These are phyloP conservation scores for Lycocorax pyrrhopterus DNA, from an alignment of 2,113 vertebrate species.

Conservation along the genomic window DNA sequence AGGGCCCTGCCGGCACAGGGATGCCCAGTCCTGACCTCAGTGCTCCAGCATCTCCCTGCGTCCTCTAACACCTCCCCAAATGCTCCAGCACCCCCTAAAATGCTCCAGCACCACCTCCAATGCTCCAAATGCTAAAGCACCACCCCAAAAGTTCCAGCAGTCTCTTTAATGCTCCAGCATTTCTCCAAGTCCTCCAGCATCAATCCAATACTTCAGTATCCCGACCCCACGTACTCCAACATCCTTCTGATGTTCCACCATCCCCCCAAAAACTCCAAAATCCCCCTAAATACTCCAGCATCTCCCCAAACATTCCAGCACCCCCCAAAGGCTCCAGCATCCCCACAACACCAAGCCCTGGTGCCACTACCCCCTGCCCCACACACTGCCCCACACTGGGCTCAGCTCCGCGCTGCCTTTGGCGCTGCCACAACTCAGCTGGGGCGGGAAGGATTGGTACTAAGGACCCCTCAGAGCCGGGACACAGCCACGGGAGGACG, in stretches of 20 bases:
- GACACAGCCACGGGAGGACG: neutral
- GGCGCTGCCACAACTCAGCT: fast-evolving
- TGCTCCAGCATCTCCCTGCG: neutral
- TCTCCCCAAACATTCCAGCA: neutral
- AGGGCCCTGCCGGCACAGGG: fast-evolving
- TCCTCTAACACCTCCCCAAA: neutral
- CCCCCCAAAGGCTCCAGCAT: neutral
- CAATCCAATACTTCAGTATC: too few relatives aligned
- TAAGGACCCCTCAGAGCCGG: neutral
- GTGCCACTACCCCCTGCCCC: fast-evolving
- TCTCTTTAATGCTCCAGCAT: neutral
- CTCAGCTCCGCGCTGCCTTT: neutral
- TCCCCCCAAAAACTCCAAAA: neutral
- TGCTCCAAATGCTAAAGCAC: neutral
- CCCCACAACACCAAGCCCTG: neutral
- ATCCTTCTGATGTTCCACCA: neutral
- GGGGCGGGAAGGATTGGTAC: fast-evolving
- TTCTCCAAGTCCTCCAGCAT: neutral
- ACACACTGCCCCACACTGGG: fast-evolving
- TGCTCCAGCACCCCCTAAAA: neutral
- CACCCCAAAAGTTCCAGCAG: neutral
- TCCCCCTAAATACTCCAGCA: neutral
- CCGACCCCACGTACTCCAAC: neutral
- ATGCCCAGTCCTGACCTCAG: fast-evolving
- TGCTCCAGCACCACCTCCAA: neutral